phyloP scores from a whole-genome alignment of 2,113 vertebrate species.

The Struthio camelus region DNA sequence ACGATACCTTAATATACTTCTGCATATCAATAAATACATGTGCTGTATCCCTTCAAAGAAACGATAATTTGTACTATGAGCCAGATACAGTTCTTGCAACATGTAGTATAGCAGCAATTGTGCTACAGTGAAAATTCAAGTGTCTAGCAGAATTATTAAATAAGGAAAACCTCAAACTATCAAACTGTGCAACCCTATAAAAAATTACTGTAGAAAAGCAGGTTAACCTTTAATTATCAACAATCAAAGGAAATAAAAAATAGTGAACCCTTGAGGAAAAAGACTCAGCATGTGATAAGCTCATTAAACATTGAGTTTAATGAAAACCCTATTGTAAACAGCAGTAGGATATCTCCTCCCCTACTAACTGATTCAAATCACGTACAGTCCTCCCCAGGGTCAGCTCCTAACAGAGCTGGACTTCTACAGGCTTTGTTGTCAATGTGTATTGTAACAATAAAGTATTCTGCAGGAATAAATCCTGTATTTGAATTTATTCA shows the following conservation, averaged over 20 bases:
- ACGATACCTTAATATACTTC: neutral
- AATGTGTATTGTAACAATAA: neutral
- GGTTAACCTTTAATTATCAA: slow-evolving; percentile 56
- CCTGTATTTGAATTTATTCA: neutral
- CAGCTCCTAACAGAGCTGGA: neutral
- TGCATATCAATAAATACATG: neutral
- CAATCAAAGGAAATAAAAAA: slow-evolving; percentile 61
- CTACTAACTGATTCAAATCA: slow-evolving; percentile 29
- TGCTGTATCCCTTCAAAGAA: neutral
- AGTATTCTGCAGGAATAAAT: neutral
- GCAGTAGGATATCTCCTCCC: neutral
- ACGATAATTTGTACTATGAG: neutral
- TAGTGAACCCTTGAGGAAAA: slow-evolving; percentile 31
- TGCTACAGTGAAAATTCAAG: neutral
- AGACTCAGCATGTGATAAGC: slow-evolving; percentile 49
- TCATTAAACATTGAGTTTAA: slow-evolving; percentile 46
- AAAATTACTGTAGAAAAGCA: slow-evolving; percentile 7
- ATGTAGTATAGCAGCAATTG: neutral
- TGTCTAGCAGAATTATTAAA: slow-evolving; percentile 25
- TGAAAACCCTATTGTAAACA: slow-evolving; percentile 33
- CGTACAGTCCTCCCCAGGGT: slow-evolving; percentile 8
- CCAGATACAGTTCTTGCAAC: neutral
- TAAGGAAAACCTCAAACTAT: slow-evolving; percentile 26
- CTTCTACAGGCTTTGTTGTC: slow-evolving; percentile 28
- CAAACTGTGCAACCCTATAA: neutral